phyloP scores from a whole-genome alignment of 2,797 vertebrate species.

The Pogonophryne albipinna region DNA sequence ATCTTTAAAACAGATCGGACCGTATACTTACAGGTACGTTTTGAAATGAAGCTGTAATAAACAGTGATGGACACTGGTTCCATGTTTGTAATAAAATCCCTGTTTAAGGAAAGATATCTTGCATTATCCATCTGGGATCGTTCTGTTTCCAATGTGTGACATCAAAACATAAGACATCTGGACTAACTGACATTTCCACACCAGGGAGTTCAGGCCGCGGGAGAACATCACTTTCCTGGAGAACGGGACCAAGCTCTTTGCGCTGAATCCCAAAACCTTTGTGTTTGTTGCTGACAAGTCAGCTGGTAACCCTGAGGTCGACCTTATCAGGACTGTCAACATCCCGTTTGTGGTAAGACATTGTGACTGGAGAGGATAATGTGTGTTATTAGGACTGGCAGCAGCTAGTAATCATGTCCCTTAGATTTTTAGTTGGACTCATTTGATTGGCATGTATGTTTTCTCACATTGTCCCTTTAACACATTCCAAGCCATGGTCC shows the following conservation, averaged over 20 bases:
- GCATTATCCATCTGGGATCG: constrained; percentile 4
- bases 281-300: constrained; percentile 88
- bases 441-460: constrained; percentile 13
- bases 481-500: constrained; percentile 25
- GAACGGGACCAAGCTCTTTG: constrained; percentile 87
- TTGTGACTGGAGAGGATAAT: not conserved
- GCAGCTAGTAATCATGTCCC: not conserved
- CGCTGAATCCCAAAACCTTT: constrained; percentile 87
- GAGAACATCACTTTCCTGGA: constrained; percentile 87
- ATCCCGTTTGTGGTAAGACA: constrained; percentile 85
- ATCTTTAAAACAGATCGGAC: constrained; percentile 84
- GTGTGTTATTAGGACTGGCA: constrained; percentile 15
- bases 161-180: constrained; percentile 51
- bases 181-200: constrained; percentile 39
- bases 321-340: constrained; percentile 84
- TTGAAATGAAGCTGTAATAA: not conserved
- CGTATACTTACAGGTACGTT: constrained; percentile 88
- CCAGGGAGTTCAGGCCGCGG: constrained; percentile 86
- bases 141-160: constrained; percentile 23
- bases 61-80: not conserved
- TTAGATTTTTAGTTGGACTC: not conserved
- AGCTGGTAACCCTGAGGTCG: constrained; percentile 80
- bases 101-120: constrained; percentile 12
- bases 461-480: not conserved
- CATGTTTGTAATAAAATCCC: not conserved